phyloP scores from a whole-genome alignment of 2,797 vertebrate genomes.

The Ciconia nigra region DNA sequence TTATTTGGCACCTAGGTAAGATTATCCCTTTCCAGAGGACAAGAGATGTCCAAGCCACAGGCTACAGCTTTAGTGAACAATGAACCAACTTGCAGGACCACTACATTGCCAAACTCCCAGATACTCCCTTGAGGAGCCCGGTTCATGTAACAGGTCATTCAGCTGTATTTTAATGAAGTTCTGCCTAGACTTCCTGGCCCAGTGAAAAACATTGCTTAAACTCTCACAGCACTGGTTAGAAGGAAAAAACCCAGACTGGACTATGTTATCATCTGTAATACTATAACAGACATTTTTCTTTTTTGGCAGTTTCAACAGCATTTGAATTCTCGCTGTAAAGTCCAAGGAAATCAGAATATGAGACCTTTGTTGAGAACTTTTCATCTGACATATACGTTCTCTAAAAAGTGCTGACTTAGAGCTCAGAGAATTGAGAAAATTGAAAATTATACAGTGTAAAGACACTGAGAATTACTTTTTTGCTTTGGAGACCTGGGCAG shows the following conservation, averaged over 20 bases:
- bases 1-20: neutral
- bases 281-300: constrained; percentile 61
- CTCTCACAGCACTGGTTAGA: constrained; percentile 35
- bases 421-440: constrained; percentile 40
- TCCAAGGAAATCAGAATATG: constrained; percentile 77
- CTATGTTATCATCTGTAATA: constrained; percentile 69
- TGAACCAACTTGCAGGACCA: neutral
- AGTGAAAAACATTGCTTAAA: constrained; percentile 56
- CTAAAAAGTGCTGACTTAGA: constrained; percentile 57
- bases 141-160: neutral
- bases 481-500: neutral
- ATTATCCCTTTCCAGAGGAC: neutral
- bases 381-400: constrained; percentile 62
- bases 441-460: constrained; percentile 47
- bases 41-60: neutral
- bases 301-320: constrained; percentile 45
- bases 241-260: constrained; percentile 54
- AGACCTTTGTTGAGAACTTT: constrained; percentile 64
- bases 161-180: constrained; percentile 27
- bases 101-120: neutral
- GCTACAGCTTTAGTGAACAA: neutral
- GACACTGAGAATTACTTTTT: neutral
- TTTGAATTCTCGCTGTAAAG: constrained; percentile 53
- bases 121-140: neutral
- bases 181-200: constrained; percentile 29